Conservation (phyloP, 2,888 invertebrate genomes). For the Ophonus ardosiacus region DNA sequence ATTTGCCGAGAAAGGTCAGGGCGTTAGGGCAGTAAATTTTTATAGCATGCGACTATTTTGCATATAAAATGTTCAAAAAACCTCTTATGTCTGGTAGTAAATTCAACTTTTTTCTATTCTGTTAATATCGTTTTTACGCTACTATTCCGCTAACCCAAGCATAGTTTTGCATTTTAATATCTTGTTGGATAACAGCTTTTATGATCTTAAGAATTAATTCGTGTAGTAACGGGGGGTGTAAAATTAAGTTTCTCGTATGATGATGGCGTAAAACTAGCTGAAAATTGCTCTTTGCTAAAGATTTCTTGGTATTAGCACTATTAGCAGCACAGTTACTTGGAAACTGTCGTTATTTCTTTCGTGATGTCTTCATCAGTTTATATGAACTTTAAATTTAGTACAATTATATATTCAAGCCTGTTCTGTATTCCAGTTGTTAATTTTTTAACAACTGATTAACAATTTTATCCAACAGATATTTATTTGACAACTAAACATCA, state of each 20-base stretch:
- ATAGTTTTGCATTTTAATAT: constrained; percentile 32
- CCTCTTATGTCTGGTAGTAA: constrained; percentile 12
- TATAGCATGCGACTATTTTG: constrained; percentile 41
- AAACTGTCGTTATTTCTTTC: not conserved
- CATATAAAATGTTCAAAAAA: constrained; percentile 41
- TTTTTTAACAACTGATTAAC: no score
- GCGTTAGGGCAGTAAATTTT: constrained; percentile 31
- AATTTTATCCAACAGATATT: no score
- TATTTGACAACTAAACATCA: no score
- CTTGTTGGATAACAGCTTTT: constrained; percentile 8
- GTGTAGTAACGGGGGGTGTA: not conserved
- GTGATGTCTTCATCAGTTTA: not conserved
- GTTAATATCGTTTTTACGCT: constrained; percentile 7
- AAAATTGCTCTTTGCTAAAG: not conserved
- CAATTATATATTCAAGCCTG: not conserved
- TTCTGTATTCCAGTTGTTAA: no score
- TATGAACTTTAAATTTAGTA: not conserved
- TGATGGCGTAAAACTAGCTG: not conserved
- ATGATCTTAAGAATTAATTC: constrained; percentile 25
- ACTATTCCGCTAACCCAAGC: constrained; percentile 21
- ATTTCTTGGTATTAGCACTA: not conserved
- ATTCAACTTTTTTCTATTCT: constrained; percentile 34
- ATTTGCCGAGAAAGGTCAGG: constrained; percentile 31
- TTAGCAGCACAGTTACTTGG: not conserved
- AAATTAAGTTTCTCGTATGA: constrained; percentile 27